Percentiles rank a stretch among this genome's conserved stretches.
phyloP scores from a whole-genome alignment of 2,888 invertebrate genomes.

The Platycheirus rosarum region DNA sequence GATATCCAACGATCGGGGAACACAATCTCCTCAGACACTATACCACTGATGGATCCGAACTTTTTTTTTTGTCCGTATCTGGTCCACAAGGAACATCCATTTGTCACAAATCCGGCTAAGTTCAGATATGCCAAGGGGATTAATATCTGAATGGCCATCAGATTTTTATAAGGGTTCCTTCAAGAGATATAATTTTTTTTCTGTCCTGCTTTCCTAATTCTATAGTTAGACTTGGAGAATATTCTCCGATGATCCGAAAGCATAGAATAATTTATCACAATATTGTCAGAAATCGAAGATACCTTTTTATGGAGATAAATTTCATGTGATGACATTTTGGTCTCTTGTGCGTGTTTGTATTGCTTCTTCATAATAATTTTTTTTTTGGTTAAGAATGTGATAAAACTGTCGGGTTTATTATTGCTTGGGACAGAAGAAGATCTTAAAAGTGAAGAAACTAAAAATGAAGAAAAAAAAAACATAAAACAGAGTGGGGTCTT shows the following conservation, averaged over 20 bases:
- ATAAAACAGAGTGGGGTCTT: constrained; percentile 73
- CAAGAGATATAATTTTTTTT: constrained; percentile 8
- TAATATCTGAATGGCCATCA: constrained; percentile 66
- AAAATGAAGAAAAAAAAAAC: constrained; percentile 29
- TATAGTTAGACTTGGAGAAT: constrained; percentile 45
- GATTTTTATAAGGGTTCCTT: constrained; percentile 57
- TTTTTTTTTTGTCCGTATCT: constrained; percentile 16
- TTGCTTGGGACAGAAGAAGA: constrained; percentile 64
- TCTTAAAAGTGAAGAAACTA: constrained; percentile 41
- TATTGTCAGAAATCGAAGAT: constrained; percentile 74
- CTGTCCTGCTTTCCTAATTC: constrained; percentile 24
- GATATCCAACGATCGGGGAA: constrained; percentile 29
- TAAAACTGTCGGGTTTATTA: constrained; percentile 72
- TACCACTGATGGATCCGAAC: constrained; percentile 12
- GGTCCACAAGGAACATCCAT: constrained; percentile 36
- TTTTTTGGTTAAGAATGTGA: constrained; percentile 63
- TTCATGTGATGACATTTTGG: constrained; percentile 72
- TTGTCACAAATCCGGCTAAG: constrained; percentile 66
- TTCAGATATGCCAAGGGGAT: constrained; percentile 54
- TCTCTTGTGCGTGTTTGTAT: constrained; percentile 66
- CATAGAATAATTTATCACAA: constrained; percentile 73
- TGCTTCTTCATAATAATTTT: constrained; percentile 36
- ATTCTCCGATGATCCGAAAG: constrained; percentile 19
- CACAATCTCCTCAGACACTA: constrained; percentile 32
- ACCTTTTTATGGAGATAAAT: constrained; percentile 72